These are phyloP conservation scores for Oenanthe melanoleuca DNA, from an alignment of 2,113 vertebrate genomes.

Conservation along the genomic window DNA sequence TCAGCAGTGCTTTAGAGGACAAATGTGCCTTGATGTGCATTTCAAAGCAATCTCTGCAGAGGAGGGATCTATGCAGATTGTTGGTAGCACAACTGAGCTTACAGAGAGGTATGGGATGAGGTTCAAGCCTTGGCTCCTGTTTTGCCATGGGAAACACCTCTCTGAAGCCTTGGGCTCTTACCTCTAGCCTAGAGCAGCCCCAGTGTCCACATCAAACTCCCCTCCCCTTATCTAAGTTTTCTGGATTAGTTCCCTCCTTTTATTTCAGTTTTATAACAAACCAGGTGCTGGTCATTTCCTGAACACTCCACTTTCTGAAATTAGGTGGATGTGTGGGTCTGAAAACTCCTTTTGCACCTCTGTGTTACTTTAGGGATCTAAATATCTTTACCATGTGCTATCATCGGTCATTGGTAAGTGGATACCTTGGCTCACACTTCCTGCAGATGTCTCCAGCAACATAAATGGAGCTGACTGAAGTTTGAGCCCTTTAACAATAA, in stretches of 20 bases:
- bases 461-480: neutral
- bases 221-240: neutral
- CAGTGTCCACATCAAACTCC: neutral
- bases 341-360: neutral
- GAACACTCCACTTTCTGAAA: neutral
- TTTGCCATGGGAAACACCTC: neutral
- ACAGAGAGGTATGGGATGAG: neutral
- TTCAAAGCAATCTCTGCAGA: neutral
- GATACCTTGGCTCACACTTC: neutral
- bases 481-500: neutral
- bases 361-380: neutral
- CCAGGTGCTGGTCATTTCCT: neutral
- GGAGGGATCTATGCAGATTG: neutral
- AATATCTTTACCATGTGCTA: neutral
- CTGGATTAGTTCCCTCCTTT: neutral
- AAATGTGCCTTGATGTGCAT: neutral
- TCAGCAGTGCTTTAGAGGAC: neutral
- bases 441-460: neutral
- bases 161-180: neutral
- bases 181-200: neutral
- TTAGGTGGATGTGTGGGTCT: rapidly evolving
- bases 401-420: neutral
- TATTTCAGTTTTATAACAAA: neutral
- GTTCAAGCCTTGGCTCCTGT: neutral
- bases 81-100: neutral